Conservation (phyloP, 1,140 invertebrate genomes). For the Temnothorax nylanderi region DNA sequence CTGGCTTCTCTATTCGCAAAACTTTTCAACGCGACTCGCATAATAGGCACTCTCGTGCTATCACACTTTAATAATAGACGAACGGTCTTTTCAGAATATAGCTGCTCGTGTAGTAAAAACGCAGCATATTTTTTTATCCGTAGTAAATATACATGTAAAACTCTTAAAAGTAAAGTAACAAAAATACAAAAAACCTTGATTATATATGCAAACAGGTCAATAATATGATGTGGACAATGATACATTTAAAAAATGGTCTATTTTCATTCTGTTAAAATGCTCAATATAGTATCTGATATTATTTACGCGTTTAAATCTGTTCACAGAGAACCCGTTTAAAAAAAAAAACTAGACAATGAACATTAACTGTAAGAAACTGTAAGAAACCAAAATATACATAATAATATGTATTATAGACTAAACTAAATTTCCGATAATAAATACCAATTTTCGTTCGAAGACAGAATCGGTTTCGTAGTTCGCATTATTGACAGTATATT, state of each 20-base stretch:
- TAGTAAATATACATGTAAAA: neutral
- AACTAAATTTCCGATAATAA: neutral
- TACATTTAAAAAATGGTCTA: neutral
- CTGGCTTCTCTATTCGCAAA: constrained; percentile 46
- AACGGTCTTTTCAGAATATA: constrained; percentile 23
- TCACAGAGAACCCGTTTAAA: neutral
- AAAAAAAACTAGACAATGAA: neutral
- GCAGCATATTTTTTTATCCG: constrained; percentile 2
- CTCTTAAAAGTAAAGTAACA: neutral
- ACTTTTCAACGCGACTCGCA: constrained; percentile 53
- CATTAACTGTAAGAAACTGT: neutral
- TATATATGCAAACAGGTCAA: neutral
- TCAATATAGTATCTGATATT: neutral
- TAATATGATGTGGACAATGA: no score
- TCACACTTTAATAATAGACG: constrained; percentile 51
- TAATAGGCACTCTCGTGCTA: constrained; percentile 53
- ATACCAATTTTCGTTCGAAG: neutral
- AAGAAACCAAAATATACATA: neutral
- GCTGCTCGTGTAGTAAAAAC: neutral
- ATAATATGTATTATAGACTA: neutral
- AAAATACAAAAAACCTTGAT: neutral
- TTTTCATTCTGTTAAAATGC: neutral
- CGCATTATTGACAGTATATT: neutral
- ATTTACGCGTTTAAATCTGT: neutral
- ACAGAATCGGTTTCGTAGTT: neutral